Percentiles rank a stretch among this genome's conserved stretches.
These are phyloP conservation scores for Prosapia bicincta DNA, from an alignment of 2,888 invertebrate species.

Conservation along the genomic window DNA sequence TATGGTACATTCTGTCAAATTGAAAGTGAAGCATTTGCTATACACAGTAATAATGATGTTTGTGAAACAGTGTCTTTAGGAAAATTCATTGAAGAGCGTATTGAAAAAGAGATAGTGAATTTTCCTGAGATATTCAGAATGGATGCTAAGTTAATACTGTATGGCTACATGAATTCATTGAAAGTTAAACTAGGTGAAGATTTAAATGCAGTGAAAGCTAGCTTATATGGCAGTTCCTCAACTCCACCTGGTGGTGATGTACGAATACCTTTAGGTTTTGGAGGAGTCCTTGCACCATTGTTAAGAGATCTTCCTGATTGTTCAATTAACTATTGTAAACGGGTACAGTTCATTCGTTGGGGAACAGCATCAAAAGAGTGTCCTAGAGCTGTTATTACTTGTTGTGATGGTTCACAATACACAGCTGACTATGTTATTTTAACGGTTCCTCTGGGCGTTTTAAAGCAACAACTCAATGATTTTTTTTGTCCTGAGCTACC, in stretches of 20 bases:
- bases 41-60: conserved; percentile 56
- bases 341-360: conserved; percentile 68
- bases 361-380: conserved; percentile 42
- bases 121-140: conserved; percentile 68
- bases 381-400: conserved; percentile 13
- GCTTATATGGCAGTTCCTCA: conserved; percentile 67
- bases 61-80: conserved; percentile 59
- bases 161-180: conserved; percentile 60
- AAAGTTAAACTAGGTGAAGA: conserved; percentile 68
- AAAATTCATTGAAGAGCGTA: conserved; percentile 59
- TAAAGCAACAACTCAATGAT: conserved; percentile 13
- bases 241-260: conserved; percentile 63
- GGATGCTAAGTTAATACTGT: conserved; percentile 65
- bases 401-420: conserved; percentile 3
- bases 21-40: conserved; percentile 61
- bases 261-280: conserved; percentile 62
- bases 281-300: conserved; percentile 63
- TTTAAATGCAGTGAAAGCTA: conserved; percentile 55
- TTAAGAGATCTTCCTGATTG: conserved; percentile 61
- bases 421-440: conserved; percentile 17
- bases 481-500: conserved; percentile 20
- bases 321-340: conserved; percentile 57
- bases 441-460: conserved; percentile 13
- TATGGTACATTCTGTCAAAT: conserved; percentile 65
- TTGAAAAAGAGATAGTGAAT: conserved; percentile 64